Conservation (phyloP, 2,113 vertebrate species). For the Collichthys lucidus region DNA sequence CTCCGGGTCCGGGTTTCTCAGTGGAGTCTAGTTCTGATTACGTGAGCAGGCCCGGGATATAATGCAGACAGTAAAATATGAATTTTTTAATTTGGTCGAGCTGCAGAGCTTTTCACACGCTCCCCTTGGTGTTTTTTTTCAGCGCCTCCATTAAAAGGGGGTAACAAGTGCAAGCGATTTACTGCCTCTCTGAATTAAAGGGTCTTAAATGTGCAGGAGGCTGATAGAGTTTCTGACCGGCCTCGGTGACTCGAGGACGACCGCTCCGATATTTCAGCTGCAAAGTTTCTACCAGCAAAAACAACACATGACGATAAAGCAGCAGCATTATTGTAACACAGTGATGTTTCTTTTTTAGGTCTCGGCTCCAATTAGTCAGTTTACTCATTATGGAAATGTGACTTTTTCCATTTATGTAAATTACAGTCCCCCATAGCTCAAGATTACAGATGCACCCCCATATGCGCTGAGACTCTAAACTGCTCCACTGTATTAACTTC, state of each 20-base stretch:
- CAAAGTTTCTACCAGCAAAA: not conserved
- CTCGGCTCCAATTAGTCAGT: conserved; percentile 20
- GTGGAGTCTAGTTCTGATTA: conserved; percentile 25
- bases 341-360: not conserved
- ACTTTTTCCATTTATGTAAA: conserved; percentile 26
- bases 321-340: not conserved
- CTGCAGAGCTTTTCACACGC: conserved; percentile 1
- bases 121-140: not conserved
- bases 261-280: conserved; percentile 37
- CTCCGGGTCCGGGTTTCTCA: not conserved
- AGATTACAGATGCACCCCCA: conserved; percentile 3
- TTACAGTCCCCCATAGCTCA: conserved; percentile 1
- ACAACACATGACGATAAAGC: conserved; percentile 9
- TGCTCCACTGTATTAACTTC: not conserved
- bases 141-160: conserved; percentile 25
- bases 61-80: conserved; percentile 29
- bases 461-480: not conserved
- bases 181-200: conserved; percentile 23
- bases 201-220: conserved; percentile 31
- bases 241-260: conserved; percentile 10
- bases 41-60: not conserved
- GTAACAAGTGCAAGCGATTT: conserved; percentile 16
- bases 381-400: conserved; percentile 30
- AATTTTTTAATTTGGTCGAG: conserved; percentile 34
- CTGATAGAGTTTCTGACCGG: conserved; percentile 53